Percentiles rank a stretch among this genome's conserved stretches.
Evolutionary conservation across 2,888 invertebrate genomes (phyloP).

Genomic region (Phymatocera aterrima): DNA sequence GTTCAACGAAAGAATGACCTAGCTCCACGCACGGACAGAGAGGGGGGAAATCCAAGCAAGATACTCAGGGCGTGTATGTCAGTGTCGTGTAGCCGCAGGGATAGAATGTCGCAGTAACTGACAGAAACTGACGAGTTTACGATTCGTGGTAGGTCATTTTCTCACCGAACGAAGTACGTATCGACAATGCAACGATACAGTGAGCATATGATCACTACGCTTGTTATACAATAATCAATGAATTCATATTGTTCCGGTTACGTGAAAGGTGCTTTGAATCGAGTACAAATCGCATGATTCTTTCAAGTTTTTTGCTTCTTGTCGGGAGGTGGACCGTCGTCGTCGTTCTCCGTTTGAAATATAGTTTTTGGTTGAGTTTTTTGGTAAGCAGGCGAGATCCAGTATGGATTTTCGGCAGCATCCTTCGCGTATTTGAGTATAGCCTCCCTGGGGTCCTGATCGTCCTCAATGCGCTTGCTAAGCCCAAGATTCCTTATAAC

Average conservation of each 20-base stretch:
- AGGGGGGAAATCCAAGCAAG: too few species aligned
- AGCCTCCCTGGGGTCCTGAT: conserved; percentile 94
- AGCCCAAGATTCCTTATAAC: conserved; percentile 96
- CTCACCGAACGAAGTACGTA: too few species aligned
- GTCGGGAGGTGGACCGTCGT: conserved; percentile 76
- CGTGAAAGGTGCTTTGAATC: background rate
- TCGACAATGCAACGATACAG: background rate
- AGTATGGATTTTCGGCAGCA: conserved; percentile 96
- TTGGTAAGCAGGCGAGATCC: conserved; percentile 95
- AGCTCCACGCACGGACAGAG: too few species aligned
- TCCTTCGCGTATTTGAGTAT: conserved; percentile 96
- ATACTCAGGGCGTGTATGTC: too few species aligned
- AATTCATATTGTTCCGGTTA: background rate
- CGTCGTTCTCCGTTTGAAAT: conserved; percentile 79
- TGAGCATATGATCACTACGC: background rate
- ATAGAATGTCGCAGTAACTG: too few species aligned
- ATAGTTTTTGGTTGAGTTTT: conserved; percentile 92
- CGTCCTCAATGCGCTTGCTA: conserved; percentile 93
- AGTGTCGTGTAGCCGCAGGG: too few species aligned
- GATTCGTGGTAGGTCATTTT: too few species aligned
- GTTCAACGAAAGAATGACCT: too few species aligned
- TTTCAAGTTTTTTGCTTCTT: conserved; percentile 76
- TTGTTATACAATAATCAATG: background rate
- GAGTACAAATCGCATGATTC: background rate
- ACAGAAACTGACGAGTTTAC: too few species aligned